These are phyloP conservation scores for Poeciliopsis prolifica DNA, from an alignment of 2,113 vertebrate species.

Conservation along the genomic window DNA sequence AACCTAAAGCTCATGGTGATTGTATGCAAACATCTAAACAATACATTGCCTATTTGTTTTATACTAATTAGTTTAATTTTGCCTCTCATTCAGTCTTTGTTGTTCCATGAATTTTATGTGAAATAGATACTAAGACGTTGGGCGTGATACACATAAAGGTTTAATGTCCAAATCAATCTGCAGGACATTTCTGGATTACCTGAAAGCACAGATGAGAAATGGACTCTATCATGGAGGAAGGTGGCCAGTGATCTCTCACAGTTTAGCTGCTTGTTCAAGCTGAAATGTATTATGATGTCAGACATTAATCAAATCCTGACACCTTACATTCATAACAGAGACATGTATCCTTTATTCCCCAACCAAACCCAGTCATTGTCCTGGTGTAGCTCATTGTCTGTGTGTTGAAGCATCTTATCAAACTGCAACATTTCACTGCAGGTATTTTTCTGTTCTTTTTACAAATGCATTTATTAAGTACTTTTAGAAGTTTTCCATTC, in stretches of 20 bases:
- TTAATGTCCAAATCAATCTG: conserved; percentile 61
- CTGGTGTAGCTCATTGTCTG: conserved; percentile 27
- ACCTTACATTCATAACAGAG: conserved; percentile 61
- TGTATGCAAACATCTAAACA: no score
- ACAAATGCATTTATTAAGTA: conserved; percentile 27
- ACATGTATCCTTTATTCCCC: conserved; percentile 48
- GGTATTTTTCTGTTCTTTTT: conserved; percentile 38
- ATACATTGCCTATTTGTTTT: no score
- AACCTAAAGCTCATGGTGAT: no score
- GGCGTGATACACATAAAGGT: conserved; percentile 49
- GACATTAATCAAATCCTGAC: conserved; percentile 78
- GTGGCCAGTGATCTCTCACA: conserved; percentile 65
- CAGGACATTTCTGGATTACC: conserved; percentile 40
- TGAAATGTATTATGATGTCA: conserved; percentile 65
- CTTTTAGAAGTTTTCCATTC: conserved; percentile 12
- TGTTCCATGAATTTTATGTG: no score
- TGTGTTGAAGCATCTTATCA: conserved; percentile 17
- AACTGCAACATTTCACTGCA: conserved; percentile 15
- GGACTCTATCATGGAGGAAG: conserved; percentile 65
- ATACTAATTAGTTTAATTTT: no score
- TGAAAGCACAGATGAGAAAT: conserved; percentile 51
- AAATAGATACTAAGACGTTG: conserved; percentile 27
- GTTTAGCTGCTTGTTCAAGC: conserved; percentile 73
- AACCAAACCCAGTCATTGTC: conserved; percentile 37
- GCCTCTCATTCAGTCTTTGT: no score